Evolutionary conservation across 2,113 vertebrate species (phyloP), one percentile per base, ranked within the genome.

Genomic region (Lepisosteus osseus): DNA sequence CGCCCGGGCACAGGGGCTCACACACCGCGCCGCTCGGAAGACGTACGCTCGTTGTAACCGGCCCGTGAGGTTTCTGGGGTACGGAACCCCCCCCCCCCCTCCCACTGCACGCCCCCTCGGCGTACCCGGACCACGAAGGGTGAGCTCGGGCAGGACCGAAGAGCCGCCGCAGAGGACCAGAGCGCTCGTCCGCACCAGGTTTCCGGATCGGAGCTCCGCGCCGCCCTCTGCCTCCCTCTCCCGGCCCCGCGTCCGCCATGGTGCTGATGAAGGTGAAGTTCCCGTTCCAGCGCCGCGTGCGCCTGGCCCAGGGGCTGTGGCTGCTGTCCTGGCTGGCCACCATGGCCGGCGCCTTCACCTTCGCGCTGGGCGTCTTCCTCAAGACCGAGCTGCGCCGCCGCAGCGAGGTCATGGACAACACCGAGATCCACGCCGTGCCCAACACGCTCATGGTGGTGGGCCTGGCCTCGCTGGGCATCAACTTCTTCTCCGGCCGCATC

Each of bases 281-380:
- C 79, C 87, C 85, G 71, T 89, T 89, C 79, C 92, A 93, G 84
- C 83, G 82, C 80, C 86, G 92, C 56, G 89, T 93, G 67, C 90
- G 82, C 63, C 79, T 94, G 82, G 92, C 94, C 6, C 93, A 94
- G 82, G 89, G 90, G n/a, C 84, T 95, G 69, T 94, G 94, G 94
- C 81, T 94, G 62, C 75, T 94, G 51, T 93, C 92, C 73, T 94
- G 93, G 94, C 59, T 92, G 74, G 87, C 93, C 61, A 86, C 88
- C 66, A 66, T 92, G 74, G 83, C 86, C 1, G 87, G 91, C 61
- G 80, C 86, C 79, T 82, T 93, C 77, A 87, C 90, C 74, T 87
- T 95, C 68, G 85, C 87, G 67, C 81, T 90, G 74, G 94, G 94
- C 0, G 81, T 92, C 70, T 92, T 92, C 63, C 89, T 95, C 17